Conservation (phyloP, 2,113 vertebrate genomes). For the Dasyurus viverrinus region DNA sequence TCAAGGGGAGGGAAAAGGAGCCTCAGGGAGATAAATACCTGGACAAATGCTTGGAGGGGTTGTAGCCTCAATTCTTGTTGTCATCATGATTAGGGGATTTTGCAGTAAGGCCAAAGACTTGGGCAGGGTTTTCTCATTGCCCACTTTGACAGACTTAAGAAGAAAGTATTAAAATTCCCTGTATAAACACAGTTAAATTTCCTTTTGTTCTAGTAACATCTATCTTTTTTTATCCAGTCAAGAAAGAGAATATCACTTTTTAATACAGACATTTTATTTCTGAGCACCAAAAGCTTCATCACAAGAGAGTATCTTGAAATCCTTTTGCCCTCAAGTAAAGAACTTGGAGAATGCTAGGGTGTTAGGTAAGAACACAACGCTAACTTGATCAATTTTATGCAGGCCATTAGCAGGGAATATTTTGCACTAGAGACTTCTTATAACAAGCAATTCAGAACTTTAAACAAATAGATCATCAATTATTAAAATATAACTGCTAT, state of each 20-base stretch:
- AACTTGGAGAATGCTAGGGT: conserved; percentile 23
- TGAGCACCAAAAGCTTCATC: not conserved
- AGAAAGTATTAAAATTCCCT: not conserved
- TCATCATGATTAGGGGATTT: not conserved
- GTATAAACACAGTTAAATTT: not conserved
- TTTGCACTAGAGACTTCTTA: conserved; percentile 73
- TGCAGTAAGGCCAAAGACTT: not conserved
- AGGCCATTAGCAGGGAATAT: conserved; percentile 66
- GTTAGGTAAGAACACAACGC: conserved; percentile 43
- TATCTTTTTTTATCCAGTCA: conserved; percentile 12
- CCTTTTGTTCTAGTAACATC: not conserved
- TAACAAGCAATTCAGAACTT: conserved; percentile 60
- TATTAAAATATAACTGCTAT: conserved; percentile 66
- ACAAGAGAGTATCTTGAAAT: not conserved
- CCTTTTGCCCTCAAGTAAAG: conserved; percentile 20
- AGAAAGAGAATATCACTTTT: conserved; percentile 23
- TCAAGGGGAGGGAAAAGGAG: not conserved
- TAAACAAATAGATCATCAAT: conserved; percentile 74
- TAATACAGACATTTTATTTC: not conserved
- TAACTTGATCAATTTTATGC: conserved; percentile 72
- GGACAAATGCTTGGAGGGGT: not conserved
- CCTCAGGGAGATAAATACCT: not conserved
- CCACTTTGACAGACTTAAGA: not conserved
- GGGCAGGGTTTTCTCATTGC: not conserved
- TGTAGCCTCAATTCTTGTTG: not conserved